Evolutionary conservation across 2,797 vertebrate genomes (phyloP), one percentile per base, ranked within the genome.

Genomic region (Tangara arthus): DNA sequence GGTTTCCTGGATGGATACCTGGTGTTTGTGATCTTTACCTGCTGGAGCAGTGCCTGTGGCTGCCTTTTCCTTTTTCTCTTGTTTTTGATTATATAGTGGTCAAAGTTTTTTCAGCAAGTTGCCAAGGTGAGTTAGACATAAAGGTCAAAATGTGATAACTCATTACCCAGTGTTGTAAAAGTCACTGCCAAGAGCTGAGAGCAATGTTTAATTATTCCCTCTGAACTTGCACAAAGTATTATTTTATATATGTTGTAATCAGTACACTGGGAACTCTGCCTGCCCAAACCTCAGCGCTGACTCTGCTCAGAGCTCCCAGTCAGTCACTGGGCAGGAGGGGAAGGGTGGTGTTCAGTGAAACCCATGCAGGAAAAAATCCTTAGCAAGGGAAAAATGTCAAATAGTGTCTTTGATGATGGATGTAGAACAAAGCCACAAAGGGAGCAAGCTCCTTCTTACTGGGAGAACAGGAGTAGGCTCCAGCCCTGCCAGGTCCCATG

Each of bases 141-240:
- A 94, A 94, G 93, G 95, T 91, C 85, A 91, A 63, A 92, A 91
- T 66, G 65, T 49, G 84, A 18, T 88, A 92, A 83, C 82, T 93
- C 72, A 75, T 93, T 94, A 89, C 76, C 10, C 47, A 26, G 39
- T 66, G 80, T 73, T 92, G 91, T 92, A 88, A 81, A 92, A 95
- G 91, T 91, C 80, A 66, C 66, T 76, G 55, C 85, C 50, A 35
- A 49, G 79, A 92, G 70, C 84, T 44, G 72, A 83, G 70, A 91
- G 72, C 60, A 66, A 52, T 61, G 44, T 88, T 93, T 90, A 96
- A 89, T 95, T 94, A 92, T 92, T 92, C 94, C 94, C 94, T 91
- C 82, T 96, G 94, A 97, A 96, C 87, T 90, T 88, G 96, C 92
- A 88, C 82, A 53, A 81, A 90, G 52, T 55, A 93, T 69, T 87